Percentiles rank a stretch among this genome's conserved stretches.
Evolutionary conservation across 2,797 vertebrate species (phyloP).

Genomic region (Naso thynnoides): DNA sequence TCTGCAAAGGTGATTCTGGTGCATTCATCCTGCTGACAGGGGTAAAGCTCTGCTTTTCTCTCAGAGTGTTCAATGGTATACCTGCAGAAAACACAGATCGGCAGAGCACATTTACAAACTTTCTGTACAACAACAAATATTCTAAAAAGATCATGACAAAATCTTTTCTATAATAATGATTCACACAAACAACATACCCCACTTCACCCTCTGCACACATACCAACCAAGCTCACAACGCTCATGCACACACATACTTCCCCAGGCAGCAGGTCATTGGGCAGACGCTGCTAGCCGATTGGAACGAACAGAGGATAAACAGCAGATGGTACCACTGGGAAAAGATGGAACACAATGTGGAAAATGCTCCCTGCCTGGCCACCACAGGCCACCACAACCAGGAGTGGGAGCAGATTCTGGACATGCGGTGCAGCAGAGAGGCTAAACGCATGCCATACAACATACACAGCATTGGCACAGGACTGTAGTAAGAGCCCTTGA

Average conservation of each 20-base stretch:
- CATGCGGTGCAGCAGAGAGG: constrained; percentile 62
- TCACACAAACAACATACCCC: constrained; percentile 8
- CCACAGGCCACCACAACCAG: constrained; percentile 71
- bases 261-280: constrained; percentile 80
- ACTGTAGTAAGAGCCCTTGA: neutral
- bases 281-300: constrained; percentile 77
- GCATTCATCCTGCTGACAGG: constrained; percentile 89
- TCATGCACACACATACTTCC: constrained; percentile 64
- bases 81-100: constrained; percentile 52
- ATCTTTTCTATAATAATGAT: neutral
- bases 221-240: constrained; percentile 38
- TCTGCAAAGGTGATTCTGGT: constrained; percentile 87
- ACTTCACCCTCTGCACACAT: constrained; percentile 34
- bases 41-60: constrained; percentile 81
- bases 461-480: constrained; percentile 37
- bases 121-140: neutral
- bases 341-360: constrained; percentile 84
- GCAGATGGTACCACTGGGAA: constrained; percentile 87
- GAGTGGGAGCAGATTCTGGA: constrained; percentile 75
- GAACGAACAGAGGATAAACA: constrained; percentile 82
- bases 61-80: constrained; percentile 85
- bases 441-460: constrained; percentile 53
- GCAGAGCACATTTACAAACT: neutral
- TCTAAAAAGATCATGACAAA: neutral
- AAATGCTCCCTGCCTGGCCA: constrained; percentile 77